Evolutionary conservation across 92 coral and sea anemone genomes (phyloP).

Genomic region (Muricea muricata): DNA sequence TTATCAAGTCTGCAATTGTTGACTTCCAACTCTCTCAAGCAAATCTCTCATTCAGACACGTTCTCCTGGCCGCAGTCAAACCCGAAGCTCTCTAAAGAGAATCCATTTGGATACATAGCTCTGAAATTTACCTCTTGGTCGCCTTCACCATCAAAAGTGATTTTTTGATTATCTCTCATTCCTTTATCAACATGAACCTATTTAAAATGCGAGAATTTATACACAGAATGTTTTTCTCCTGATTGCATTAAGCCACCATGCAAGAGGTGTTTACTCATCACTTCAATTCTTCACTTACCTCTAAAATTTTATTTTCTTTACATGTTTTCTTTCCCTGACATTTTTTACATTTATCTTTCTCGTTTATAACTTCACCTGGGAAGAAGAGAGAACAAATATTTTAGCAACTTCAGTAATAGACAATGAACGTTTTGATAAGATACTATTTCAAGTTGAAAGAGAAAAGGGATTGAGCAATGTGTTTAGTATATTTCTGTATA

Average conservation of each 20-base stretch:
- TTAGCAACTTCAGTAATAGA: background rate
- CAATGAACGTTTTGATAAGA: background rate
- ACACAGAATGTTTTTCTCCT: background rate
- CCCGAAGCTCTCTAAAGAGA: too few species aligned
- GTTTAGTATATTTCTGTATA: too few species aligned
- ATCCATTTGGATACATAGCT: too few species aligned
- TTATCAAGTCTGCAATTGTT: too few species aligned
- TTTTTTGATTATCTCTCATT: constrained; percentile 94
- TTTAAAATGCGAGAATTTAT: background rate
- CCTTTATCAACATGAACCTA: constrained; percentile 97
- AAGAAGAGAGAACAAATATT: background rate
- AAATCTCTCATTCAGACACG: too few species aligned
- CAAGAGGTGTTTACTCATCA: too few species aligned
- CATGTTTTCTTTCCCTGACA: constrained; percentile 95
- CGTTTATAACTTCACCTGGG: constrained; percentile 90
- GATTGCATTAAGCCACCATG: too few species aligned
- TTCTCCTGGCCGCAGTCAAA: too few species aligned
- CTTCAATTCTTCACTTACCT: constrained; percentile 67
- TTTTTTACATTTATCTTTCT: constrained; percentile 95
- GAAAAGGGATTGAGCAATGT: too few species aligned
- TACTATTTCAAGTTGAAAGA: too few species aligned
- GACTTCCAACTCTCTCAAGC: too few species aligned
- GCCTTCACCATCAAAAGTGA: constrained; percentile 94
- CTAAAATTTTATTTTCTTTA: constrained; percentile 91
- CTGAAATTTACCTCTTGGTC: constrained; percentile 99